Evolutionary conservation across 2,888 invertebrate species (phyloP).

Genomic region (Dysmachus trigonus): DNA sequence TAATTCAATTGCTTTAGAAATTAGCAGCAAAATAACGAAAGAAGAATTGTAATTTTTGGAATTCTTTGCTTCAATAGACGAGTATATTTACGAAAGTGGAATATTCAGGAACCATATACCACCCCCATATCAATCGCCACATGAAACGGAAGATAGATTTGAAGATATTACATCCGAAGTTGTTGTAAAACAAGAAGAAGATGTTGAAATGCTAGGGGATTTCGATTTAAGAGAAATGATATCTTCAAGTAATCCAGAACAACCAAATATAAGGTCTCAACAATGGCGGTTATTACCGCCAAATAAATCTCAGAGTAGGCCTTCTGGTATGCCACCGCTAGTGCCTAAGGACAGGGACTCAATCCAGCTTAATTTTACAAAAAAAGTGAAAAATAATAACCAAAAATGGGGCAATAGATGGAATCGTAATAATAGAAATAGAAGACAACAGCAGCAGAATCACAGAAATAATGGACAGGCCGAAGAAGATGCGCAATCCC

Average conservation of each 20-base stretch:
- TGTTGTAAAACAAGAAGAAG: background rate
- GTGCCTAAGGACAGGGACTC: background rate
- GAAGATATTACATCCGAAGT: background rate
- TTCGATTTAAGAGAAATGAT: background rate
- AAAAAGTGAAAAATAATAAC: background rate
- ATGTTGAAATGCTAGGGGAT: background rate
- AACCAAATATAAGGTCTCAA: background rate
- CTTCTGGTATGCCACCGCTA: constrained; percentile 24
- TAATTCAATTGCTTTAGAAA: background rate
- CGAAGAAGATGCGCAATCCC: background rate
- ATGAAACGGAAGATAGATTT: background rate
- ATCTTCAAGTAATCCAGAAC: background rate
- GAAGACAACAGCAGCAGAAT: background rate
- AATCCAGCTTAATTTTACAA: background rate
- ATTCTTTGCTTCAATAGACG: constrained; percentile 2
- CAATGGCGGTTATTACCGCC: constrained; percentile 12
- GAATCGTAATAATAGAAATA: background rate
- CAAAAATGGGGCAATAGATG: background rate
- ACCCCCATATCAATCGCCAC: background rate
- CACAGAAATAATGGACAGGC: background rate
- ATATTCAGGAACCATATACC: background rate
- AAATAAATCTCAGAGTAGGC: background rate
- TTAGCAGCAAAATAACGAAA: background rate
- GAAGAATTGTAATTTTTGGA: background rate
- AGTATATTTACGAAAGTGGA: background rate